Evolutionary conservation across 2,888 invertebrate species (phyloP), one percentile per base, ranked within the genome.

Genomic region (Merodon equestris): DNA sequence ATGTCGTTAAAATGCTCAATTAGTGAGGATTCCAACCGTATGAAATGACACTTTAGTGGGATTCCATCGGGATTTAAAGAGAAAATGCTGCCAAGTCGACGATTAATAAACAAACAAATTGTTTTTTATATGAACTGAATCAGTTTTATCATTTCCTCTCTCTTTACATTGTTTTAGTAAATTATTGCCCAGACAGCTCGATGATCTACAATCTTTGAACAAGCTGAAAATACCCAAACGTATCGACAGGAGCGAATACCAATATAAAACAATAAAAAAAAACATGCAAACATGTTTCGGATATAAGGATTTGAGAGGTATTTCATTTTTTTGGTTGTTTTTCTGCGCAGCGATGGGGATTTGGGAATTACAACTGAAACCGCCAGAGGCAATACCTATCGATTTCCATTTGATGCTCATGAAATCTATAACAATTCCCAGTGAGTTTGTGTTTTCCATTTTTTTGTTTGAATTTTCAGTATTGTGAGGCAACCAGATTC

Each of bases 381-480:
- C 60, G 18, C 51, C 56, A 34, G 56, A 44, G 44, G 71, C 58
- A 40, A 10, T 66, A 50, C 58, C 71, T 54, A 76, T 76, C 66
- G 76, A 76, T 76, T 72, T 76, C 66, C 64, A 56, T 71, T 73
- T 56, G 40, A 61, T 67, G 60, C 58, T 75, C 54, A 54, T 38
- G 51, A 56, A 60, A 71, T 66, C 60, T 70, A 58, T 54, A 71
- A 71, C 42, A 44, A 47, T 47, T 51, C 63, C 44, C 45, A 44
- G 13, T 42, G 54, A 18, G 53, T 9, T 2, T 10, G n/a, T n/a
- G n/a, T n/a, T n/a, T n/a, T 40, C 40, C 10, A n/a, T 40, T 40
- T 40, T 40, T 40, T 40, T 40, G 10, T 40, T 40, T 9, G 40
- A n/a, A 7, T n/a, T 40, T 40, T 40, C 27, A 27, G 27, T 40